These are phyloP conservation scores for Lepetodrilus schrolli DNA, from an alignment of 2,888 invertebrate species.

Conservation along the genomic window DNA sequence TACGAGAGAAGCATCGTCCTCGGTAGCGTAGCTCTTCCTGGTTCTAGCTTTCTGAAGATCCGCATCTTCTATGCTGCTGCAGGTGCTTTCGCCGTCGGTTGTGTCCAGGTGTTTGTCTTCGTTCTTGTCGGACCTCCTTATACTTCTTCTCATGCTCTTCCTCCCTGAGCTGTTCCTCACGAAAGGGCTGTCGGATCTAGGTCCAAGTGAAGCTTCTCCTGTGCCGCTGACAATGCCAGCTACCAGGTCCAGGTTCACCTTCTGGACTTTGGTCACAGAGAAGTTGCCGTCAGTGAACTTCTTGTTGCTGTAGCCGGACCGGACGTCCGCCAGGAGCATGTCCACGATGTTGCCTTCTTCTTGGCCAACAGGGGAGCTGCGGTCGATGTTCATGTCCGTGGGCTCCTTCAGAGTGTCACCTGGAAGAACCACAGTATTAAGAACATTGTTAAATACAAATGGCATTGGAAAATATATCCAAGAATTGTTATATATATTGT, in stretches of 20 bases:
- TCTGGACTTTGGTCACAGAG: conserved; percentile 65
- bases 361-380: conserved; percentile 35
- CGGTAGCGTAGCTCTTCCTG: conserved; percentile 53
- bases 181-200: conserved; percentile 38
- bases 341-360: conserved; percentile 70
- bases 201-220: conserved; percentile 23
- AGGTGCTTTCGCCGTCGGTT: conserved; percentile 47
- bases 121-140: conserved; percentile 28
- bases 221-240: conserved; percentile 38
- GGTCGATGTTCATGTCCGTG: conserved; percentile 42
- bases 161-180: conserved; percentile 57
- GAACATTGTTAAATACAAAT: no score
- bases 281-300: conserved; percentile 65
- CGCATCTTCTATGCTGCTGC: conserved; percentile 45
- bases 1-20: conserved; percentile 57
- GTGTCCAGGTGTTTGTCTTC: conserved; percentile 34
- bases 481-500: no score
- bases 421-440: no score
- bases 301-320: conserved; percentile 66
- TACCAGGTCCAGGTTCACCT: conserved; percentile 54
- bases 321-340: conserved; percentile 68
- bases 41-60: conserved; percentile 43
- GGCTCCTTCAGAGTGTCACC: conserved; percentile 42
- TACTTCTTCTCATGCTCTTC: conserved; percentile 50
- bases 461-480: no score